Evolutionary conservation across 1,140 invertebrate genomes (phyloP), one percentile per base, ranked within the genome.

Genomic region (Halesus radiatus): DNA sequence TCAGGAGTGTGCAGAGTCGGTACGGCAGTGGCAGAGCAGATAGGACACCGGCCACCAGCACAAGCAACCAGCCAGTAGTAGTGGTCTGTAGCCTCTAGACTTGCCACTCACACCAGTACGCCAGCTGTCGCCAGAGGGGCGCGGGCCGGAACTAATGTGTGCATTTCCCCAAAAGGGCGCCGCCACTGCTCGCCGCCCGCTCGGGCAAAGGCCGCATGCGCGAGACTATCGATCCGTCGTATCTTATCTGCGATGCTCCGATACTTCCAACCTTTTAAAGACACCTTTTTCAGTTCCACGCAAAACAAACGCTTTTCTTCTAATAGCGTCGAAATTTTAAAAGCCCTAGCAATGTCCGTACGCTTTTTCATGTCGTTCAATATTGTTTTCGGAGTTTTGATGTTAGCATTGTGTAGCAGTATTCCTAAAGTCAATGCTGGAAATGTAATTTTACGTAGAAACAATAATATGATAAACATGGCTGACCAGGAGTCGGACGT

Each of bases 121-220:
- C 22, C 58, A 64, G 29, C 58, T 64, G 3, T 58, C 75, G 26
- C 79, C 76, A 37, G 32, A 68, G 73, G 80, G 81, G 22, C 82
- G 80, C 75, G 78, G 82, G 74, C 76, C 84, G 83, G 83, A 29
- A 76, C 74, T 76, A 76, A 76, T 76, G 58, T 62, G 29, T 66
- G 62, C 50, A 29, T 29, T 78, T 52, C 26, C 23, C 22, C 76
- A 37, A 78, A 77, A 68, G 62, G 76, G 76, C 62, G 45, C 76
- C 18, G 23, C 15, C 29, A 23, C 32, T 20, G 37, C 16, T 15
- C 23, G 54, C 26, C 18, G 10, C n/a, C 22, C 45, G 37, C 32
- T 22, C 8, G 23, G 7, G 18, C n/a, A 1, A 3, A 50, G 52
- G 8, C 15, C 50, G 56, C 56, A 20, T 52, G 62, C 76, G 76